Percentiles rank a stretch among this genome's conserved stretches.
These are phyloP conservation scores for Actinopyga echinites DNA, from an alignment of 53 echinoderm and acorn worm species.

Conservation along the genomic window DNA sequence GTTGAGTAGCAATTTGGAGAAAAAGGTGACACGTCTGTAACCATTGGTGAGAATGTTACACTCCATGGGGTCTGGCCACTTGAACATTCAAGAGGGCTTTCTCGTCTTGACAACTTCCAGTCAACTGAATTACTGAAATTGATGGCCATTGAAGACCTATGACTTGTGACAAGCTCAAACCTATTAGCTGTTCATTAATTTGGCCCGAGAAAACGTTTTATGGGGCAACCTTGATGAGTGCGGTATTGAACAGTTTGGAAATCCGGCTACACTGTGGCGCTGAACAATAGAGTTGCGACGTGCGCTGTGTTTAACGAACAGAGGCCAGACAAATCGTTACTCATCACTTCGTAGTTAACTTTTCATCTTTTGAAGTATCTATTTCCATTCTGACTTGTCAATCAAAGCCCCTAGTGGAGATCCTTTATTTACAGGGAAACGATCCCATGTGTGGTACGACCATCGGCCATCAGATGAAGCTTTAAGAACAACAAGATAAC, in stretches of 20 bases:
- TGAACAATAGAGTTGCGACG: background rate
- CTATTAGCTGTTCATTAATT: slow-evolving; percentile 36
- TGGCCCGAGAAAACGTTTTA: slow-evolving; percentile 4
- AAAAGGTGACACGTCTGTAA: too few species aligned
- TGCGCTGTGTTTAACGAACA: background rate
- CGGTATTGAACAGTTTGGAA: slow-evolving; percentile 1
- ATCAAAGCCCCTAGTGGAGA: background rate
- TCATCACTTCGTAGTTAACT: background rate
- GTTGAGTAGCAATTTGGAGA: too few species aligned
- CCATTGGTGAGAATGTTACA: background rate
- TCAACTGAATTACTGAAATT: background rate
- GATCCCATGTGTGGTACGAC: slow-evolving; percentile 11
- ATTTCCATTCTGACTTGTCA: background rate
- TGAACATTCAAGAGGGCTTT: slow-evolving; percentile 1
- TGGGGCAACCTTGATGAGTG: slow-evolving; percentile 8
- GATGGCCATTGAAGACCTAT: background rate
- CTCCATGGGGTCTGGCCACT: slow-evolving; percentile 26
- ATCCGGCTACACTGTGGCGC: background rate
- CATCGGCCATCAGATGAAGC: background rate
- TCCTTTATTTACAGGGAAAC: background rate
- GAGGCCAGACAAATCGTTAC: background rate
- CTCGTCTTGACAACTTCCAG: background rate
- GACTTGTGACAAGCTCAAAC: slow-evolving; percentile 20
- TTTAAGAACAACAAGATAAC: slow-evolving; percentile 1
- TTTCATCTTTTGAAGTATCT: background rate